Evolutionary conservation across 1,140 invertebrate genomes (phyloP), one percentile per base, ranked within the genome.

Genomic region (Gonatopus flavifemur): DNA sequence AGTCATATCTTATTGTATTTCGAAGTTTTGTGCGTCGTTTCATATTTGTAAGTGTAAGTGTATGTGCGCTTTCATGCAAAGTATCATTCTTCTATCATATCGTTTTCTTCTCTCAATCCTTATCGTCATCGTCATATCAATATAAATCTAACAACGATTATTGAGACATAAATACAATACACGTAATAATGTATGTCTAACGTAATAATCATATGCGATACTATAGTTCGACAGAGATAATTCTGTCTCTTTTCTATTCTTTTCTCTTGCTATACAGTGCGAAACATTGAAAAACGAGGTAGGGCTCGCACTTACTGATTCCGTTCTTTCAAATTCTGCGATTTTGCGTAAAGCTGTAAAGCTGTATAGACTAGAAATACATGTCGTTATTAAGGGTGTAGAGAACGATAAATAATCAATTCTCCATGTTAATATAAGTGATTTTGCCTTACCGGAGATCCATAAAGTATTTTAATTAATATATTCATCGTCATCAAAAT

Each of bases 131-230:
- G 46, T 69, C 61, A 53, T 65, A 69, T 58, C 59, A 56, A 64
- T 66, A 66, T 61, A 74, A 74, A n/a, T n/a, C 70, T 74, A 76
- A 74, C 69, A 72, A 74, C 69, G 70, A 76, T 73, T 73, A 74
- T 72, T 66, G 56, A 69, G 69, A 75, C 70, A 64, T 69, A 69
- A 74, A 70, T 75, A 73, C 67, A 69, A 64, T 75, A 70, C 68
- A 69, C 63, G n/a, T n/a, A n/a, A 64, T 67, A 73, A 68, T 70
- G 55, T 65, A 69, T 67, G 70, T 67, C 59, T 69, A 70, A 69
- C 63, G 59, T 72, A 68, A 72, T 70, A 70, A 66, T 61, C 58
- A 62, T 67, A 72, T 67, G 62, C 66, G 66, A 60, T 69, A 71
- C 65, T 69, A 69, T 71, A 67, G 63, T 69, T 70, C 67, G 72